These are phyloP conservation scores for Centrocercus urophasianus DNA, from an alignment of 2,113 vertebrate species.

Conservation along the genomic window DNA sequence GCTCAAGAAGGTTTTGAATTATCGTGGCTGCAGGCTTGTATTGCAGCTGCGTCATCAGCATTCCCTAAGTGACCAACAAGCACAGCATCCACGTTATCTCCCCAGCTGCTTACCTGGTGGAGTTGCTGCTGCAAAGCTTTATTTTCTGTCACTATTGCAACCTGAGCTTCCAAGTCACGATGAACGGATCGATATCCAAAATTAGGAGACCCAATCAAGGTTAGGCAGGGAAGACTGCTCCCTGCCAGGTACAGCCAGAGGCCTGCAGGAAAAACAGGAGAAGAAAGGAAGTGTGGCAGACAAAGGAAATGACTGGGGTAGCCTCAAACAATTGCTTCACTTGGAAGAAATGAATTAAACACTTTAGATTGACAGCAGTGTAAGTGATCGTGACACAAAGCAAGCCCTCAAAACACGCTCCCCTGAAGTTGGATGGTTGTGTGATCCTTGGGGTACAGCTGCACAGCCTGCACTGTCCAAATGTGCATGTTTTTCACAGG, in stretches of 20 bases:
- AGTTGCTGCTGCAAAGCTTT: slow-evolving; percentile 88
- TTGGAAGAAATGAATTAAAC: neutral
- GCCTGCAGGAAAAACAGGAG: slow-evolving; percentile 79
- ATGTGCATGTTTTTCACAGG: accelerated
- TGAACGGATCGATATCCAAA: slow-evolving; percentile 97
- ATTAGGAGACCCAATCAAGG: slow-evolving; percentile 96
- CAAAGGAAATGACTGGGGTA: neutral
- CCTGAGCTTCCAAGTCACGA: slow-evolving; percentile 95
- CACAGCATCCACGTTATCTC: accelerated
- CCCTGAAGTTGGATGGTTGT: neutral
- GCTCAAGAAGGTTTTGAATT: slow-evolving; percentile 11
- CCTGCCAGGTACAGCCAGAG: slow-evolving; percentile 95
- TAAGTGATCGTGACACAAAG: neutral
- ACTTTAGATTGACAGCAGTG: neutral
- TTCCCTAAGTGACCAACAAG: neutral
- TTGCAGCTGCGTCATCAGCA: neutral
- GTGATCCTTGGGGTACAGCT: accelerated
- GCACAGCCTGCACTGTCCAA: neutral
- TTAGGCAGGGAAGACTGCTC: slow-evolving; percentile 90
- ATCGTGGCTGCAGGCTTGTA: slow-evolving; percentile 33
- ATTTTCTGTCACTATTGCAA: slow-evolving; percentile 94
- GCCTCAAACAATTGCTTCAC: neutral
- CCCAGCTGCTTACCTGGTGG: slow-evolving; percentile 83
- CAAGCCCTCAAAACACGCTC: neutral
- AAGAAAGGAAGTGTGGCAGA: slow-evolving; percentile 28